These are phyloP conservation scores for Epizoanthus illoricatus DNA, from an alignment of 92 coral and sea anemone species.

Conservation along the genomic window DNA sequence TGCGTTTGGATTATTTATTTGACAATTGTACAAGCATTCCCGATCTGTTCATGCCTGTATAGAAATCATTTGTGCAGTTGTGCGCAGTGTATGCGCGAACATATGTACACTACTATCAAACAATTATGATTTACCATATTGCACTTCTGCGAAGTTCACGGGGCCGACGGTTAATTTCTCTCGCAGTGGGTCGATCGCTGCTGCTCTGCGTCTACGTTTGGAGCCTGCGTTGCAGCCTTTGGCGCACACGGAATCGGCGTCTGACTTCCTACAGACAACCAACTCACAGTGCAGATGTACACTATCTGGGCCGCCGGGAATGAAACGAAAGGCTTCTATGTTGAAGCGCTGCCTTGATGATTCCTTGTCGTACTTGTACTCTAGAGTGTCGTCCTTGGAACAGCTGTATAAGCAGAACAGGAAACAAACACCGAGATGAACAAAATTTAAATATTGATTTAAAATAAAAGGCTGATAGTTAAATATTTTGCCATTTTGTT, in stretches of 20 bases:
- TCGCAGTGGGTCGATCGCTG: neutral
- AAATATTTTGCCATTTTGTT: too few species aligned
- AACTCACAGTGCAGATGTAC: conserved; percentile 56
- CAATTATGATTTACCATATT: neutral
- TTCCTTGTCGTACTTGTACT: conserved; percentile 54
- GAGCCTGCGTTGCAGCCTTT: conserved; percentile 43
- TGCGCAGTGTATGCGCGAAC: neutral
- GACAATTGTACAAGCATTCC: too few species aligned
- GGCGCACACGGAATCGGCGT: conserved; percentile 49
- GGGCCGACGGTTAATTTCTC: neutral
- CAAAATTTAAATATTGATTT: too few species aligned
- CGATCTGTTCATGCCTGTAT: too few species aligned
- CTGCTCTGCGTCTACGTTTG: conserved; percentile 11
- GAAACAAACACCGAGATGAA: too few species aligned
- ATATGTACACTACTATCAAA: neutral
- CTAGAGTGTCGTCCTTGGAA: conserved; percentile 60
- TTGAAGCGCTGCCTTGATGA: conserved; percentile 50
- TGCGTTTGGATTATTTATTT: too few species aligned
- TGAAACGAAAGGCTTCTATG: conserved; percentile 43
- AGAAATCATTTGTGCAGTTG: neutral
- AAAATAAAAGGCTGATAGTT: too few species aligned
- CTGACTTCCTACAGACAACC: conserved; percentile 47
- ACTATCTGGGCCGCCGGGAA: conserved; percentile 21
- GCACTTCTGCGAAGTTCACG: neutral
- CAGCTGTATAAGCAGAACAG: conserved; percentile 45